These are phyloP conservation scores for Ericerus pela DNA, from an alignment of 1,140 invertebrate genomes.

Conservation along the genomic window DNA sequence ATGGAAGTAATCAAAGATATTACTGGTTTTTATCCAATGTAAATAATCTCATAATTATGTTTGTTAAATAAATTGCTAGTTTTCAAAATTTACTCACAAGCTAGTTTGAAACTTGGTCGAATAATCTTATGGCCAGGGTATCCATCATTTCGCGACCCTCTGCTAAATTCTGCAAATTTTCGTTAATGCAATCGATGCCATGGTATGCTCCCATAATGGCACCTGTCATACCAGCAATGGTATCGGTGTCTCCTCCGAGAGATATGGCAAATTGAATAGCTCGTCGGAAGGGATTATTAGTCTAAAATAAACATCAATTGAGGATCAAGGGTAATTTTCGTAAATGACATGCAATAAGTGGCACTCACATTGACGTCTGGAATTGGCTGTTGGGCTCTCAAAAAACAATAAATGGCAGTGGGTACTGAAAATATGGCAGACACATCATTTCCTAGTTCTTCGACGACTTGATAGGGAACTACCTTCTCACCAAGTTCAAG, in stretches of 20 bases:
- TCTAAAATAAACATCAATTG: slow-evolving; percentile 24
- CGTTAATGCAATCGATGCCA: slow-evolving; percentile 44
- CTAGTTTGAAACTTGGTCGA: slow-evolving; percentile 26
- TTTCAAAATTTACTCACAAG: not conserved
- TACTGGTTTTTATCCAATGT: slow-evolving; percentile 39
- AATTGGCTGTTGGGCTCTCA: slow-evolving; percentile 42
- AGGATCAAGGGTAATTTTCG: slow-evolving; percentile 3
- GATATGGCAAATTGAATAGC: slow-evolving; percentile 53
- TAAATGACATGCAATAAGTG: slow-evolving; percentile 9
- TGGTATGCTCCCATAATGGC: slow-evolving; percentile 58
- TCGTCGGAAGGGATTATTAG: slow-evolving; percentile 42
- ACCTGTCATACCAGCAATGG: slow-evolving; percentile 63
- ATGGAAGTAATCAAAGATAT: slow-evolving; percentile 40
- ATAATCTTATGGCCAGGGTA: slow-evolving; percentile 35
- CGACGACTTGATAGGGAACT: slow-evolving; percentile 36
- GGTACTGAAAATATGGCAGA: slow-evolving; percentile 54
- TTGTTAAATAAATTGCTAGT: too few species aligned
- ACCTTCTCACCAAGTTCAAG: slow-evolving; percentile 29
- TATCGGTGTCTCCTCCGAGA: slow-evolving; percentile 65
- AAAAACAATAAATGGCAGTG: slow-evolving; percentile 58
- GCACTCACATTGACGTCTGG: slow-evolving; percentile 36
- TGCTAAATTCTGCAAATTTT: slow-evolving; percentile 42
- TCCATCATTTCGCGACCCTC: slow-evolving; percentile 41
- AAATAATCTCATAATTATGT: slow-evolving; percentile 45
- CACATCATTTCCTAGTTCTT: slow-evolving; percentile 44